A percentile compares a stretch with the other conserved stretches of the same genome.
Evolutionary conservation across 2,113 vertebrate genomes (phyloP).

Genomic region (Dicerorhinus sumatrensis): DNA sequence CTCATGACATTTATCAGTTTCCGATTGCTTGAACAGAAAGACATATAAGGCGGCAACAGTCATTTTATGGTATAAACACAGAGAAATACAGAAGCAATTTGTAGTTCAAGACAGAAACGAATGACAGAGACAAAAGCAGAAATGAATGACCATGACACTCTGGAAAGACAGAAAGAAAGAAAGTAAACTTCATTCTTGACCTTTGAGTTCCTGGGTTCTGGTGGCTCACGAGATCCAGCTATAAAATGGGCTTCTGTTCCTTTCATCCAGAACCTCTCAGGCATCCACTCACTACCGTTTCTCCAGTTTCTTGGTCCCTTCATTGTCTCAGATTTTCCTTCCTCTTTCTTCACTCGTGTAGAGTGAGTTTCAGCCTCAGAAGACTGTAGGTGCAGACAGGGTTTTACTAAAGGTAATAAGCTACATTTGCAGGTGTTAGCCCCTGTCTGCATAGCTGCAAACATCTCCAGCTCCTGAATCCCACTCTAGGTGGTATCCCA

Average conservation of each 20-base stretch:
- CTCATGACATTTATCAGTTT: neutral
- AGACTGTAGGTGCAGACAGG: neutral
- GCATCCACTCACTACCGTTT: neutral
- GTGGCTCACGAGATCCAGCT: neutral
- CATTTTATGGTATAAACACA: neutral
- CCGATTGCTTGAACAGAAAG: neutral
- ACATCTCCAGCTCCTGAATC: neutral
- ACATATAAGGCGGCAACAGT: neutral
- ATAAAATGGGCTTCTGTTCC: neutral
- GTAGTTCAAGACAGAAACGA: neutral
- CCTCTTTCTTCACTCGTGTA: neutral
- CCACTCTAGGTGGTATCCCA: neutral
- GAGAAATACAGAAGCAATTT: neutral
- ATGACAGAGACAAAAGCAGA: neutral
- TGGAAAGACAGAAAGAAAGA: neutral
- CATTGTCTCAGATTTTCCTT: neutral
- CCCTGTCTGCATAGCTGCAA: neutral
- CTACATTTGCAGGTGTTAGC: neutral
- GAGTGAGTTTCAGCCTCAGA: neutral
- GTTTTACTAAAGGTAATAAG: neutral
- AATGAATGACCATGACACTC: neutral
- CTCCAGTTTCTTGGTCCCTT: neutral
- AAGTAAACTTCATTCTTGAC: neutral
- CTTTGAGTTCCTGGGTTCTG: neutral
- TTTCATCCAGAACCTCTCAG: neutral